A percentile compares a stretch with the other conserved stretches of the same genome.
Evolutionary conservation across 1,140 invertebrate genomes (phyloP).

Genomic region (Brachystomella parvula): DNA sequence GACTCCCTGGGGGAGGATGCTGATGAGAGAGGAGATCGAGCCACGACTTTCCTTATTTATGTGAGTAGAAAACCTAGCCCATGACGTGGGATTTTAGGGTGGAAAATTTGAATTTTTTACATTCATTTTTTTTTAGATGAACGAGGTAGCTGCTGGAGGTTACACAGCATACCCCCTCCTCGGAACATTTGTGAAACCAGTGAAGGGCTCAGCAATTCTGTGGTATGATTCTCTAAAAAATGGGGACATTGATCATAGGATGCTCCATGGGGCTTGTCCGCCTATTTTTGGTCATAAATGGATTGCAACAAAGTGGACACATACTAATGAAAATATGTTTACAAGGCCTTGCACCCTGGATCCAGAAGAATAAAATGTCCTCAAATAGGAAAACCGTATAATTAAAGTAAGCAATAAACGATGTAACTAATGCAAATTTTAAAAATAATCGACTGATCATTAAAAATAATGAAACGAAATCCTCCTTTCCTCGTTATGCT

Average conservation of each 20-base stretch:
- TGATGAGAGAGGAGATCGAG: slow-evolving; percentile 15
- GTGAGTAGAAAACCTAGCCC: slow-evolving; percentile 9
- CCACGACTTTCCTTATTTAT: slow-evolving; percentile 24
- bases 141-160: slow-evolving; percentile 15
- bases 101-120: neutral
- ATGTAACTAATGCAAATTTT: too few relatives aligned
- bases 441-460: too few relatives aligned
- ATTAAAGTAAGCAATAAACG: too few relatives aligned
- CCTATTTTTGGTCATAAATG: slow-evolving; percentile 18
- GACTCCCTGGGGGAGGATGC: slow-evolving; percentile 14
- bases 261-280: slow-evolving; percentile 26
- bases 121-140: slow-evolving; percentile 8
- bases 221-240: slow-evolving; percentile 23
- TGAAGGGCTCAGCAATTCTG: slow-evolving; percentile 25
- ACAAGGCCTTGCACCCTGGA: slow-evolving; percentile 13
- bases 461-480: too few relatives aligned
- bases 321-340: slow-evolving; percentile 24
- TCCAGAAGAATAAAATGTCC: slow-evolving; percentile 2
- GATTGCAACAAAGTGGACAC: slow-evolving; percentile 29
- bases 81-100: neutral
- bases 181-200: slow-evolving; percentile 16
- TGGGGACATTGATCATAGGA: slow-evolving; percentile 14
- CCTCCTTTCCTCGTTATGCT: too few relatives aligned
- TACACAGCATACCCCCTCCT: slow-evolving; percentile 20
- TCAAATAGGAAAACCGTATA: too few relatives aligned